Evolutionary conservation across 2,888 invertebrate species (phyloP), one percentile per base, ranked within the genome.

Genomic region (Eulithis prunata): DNA sequence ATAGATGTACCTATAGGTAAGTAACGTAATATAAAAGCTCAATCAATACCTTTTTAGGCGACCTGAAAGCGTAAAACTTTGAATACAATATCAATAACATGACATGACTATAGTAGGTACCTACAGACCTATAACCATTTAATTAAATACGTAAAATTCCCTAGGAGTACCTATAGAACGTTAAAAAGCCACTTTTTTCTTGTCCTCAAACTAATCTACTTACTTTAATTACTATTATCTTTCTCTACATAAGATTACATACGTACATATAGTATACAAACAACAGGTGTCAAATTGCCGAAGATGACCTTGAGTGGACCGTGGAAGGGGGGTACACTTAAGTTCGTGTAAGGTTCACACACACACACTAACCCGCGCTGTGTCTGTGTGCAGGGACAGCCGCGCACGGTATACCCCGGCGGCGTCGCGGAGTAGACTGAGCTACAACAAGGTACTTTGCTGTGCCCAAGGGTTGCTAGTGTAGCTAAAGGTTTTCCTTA

Each of bases 281-380:
- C 79, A 90, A 91, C 90, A 90, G 88, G 89, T 90, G 89, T 87
- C 87, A 84, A 87, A 81, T 82, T 83, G 82, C 83, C 81, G 78
- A 80, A 79, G 85, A 81, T 84, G 89, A 87, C 90, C 89, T 90
- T 89, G 86, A 78, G 78, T 79, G 80, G 79, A 79, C 76, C 76
- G 84, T 78, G 79, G 80, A 79, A 76, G 68, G 70, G 68, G 58
- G 76, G 74, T 77, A 76, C 82, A 86, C 85, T 82, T 79, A 77
- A 79, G 83, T 81, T 80, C 74, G 72, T 79, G 78, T 79, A 76
- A 66, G 80, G 83, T 84, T 83, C 84, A 85, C 87, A 86, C 84
- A 86, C 84, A 84, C 84, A 84, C 87, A 87, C 86, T 83, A 86
- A 86, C 90, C 83, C 88, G 84, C 87, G 86, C 78, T 83, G 81